Percentiles rank a stretch among this genome's conserved stretches.
Conservation (phyloP, 1,140 invertebrate genomes). For the Palaemon carinicauda region DNA sequence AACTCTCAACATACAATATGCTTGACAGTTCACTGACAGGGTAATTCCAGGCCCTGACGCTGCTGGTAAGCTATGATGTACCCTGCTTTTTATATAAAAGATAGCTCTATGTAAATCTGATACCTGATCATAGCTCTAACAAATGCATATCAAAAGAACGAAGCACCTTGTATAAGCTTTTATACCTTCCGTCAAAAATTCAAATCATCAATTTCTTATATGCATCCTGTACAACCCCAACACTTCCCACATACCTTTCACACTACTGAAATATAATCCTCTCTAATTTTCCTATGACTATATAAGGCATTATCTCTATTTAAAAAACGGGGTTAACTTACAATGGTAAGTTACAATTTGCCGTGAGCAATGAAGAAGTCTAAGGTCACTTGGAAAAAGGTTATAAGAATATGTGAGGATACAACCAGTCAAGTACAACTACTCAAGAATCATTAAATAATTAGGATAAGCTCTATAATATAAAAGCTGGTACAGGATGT, state of each 20-base stretch:
- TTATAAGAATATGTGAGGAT: constrained; percentile 30
- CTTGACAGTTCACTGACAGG: background rate
- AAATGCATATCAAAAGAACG: constrained; percentile 54
- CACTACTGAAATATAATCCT: constrained; percentile 14
- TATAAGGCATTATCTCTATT: constrained; percentile 45
- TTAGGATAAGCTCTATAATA: constrained; percentile 26
- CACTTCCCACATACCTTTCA: background rate
- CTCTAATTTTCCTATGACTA: constrained; percentile 39
- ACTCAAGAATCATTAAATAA: background rate
- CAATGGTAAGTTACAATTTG: constrained; percentile 21
- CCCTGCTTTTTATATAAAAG: constrained; percentile 45
- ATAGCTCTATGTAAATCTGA: constrained; percentile 34
- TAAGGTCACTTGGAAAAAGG: constrained; percentile 51
- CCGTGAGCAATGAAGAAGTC: constrained; percentile 42
- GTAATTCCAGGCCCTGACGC: constrained; percentile 28
- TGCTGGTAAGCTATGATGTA: constrained; percentile 49
- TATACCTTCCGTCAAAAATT: constrained; percentile 52
- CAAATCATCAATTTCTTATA: constrained; percentile 37
- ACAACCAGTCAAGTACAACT: constrained; percentile 46
- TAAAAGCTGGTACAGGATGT: constrained; percentile 46
- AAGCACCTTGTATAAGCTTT: constrained; percentile 54
- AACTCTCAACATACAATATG: background rate
- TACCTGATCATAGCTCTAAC: constrained; percentile 55
- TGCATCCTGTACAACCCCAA: constrained; percentile 44
- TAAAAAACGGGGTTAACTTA: constrained; percentile 29